A percentile compares a stretch with the other conserved stretches of the same genome.
Evolutionary conservation across 2,797 vertebrate genomes (phyloP).

Genomic region (Picus viridis): DNA sequence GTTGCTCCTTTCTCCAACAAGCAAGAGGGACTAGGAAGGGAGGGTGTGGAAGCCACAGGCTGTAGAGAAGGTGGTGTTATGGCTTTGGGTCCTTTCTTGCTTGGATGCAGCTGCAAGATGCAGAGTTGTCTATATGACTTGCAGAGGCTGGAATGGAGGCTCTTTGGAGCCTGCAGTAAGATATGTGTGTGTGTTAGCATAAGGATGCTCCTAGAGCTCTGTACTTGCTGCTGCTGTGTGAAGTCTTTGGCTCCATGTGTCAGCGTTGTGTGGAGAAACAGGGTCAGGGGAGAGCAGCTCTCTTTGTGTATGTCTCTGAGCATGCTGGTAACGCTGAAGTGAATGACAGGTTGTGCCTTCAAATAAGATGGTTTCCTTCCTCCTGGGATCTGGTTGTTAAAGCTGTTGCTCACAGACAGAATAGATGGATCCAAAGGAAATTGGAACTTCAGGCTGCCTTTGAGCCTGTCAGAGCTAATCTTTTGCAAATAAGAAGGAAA

Average conservation of each 20-base stretch:
- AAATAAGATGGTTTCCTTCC: background rate
- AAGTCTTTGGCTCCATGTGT: rapidly evolving
- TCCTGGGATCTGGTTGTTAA: background rate
- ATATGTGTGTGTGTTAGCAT: rapidly evolving
- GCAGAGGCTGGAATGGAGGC: background rate
- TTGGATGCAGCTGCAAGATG: background rate
- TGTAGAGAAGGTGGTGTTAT: background rate
- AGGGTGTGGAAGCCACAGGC: background rate
- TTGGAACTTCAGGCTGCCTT: background rate
- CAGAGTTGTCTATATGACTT: background rate
- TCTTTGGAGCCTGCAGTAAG: background rate
- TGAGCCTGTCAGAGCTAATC: background rate
- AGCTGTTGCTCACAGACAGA: background rate
- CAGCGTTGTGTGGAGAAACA: background rate
- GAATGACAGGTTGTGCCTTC: constrained; percentile 3
- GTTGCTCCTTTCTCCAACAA: background rate
- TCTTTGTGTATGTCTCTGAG: background rate
- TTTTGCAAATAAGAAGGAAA: background rate
- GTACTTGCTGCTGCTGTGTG: background rate
- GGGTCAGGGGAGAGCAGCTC: background rate
- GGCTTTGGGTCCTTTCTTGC: background rate
- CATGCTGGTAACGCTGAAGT: background rate
- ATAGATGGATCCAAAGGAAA: background rate
- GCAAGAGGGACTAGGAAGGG: rapidly evolving
- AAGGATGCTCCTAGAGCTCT: background rate